Evolutionary conservation across 2,888 invertebrate species (phyloP).

Genomic region (Perithous albicinctus): DNA sequence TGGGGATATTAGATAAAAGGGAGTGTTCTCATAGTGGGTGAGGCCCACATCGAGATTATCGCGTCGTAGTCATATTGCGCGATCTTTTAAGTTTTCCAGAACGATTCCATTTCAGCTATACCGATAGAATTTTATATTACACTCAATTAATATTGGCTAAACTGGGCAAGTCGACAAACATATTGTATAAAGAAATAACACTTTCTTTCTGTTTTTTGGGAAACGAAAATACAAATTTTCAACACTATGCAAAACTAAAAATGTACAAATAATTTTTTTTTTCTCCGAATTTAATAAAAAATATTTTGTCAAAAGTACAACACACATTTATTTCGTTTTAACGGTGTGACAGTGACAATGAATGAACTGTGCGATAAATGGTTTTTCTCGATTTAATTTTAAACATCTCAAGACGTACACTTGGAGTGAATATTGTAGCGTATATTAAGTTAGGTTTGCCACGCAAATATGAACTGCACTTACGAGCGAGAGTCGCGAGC

Average conservation of each 20-base stretch:
- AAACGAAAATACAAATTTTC: no score
- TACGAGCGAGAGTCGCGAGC: not conserved
- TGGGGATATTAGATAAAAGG: conserved; percentile 34
- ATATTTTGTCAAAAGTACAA: no score
- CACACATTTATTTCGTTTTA: no score
- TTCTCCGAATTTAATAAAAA: no score
- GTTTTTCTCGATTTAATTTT: not conserved
- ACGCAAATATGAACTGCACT: not conserved
- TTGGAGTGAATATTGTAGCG: not conserved
- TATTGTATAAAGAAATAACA: no score
- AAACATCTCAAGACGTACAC: not conserved
- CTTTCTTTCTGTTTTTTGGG: no score
- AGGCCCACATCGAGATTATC: conserved; percentile 17
- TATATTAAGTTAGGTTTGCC: not conserved
- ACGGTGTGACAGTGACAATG: no score
- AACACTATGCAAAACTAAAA: no score
- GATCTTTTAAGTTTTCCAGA: not conserved
- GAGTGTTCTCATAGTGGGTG: conserved; percentile 33
- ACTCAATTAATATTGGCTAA: no score
- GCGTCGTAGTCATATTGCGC: not conserved
- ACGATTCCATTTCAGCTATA: not conserved
- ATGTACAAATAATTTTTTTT: no score
- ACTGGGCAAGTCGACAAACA: no score
- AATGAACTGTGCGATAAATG: not conserved
- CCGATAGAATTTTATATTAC: no score